Evolutionary conservation across 1,140 invertebrate species (phyloP).

Genomic region (Meloidogyne exigua): DNA sequence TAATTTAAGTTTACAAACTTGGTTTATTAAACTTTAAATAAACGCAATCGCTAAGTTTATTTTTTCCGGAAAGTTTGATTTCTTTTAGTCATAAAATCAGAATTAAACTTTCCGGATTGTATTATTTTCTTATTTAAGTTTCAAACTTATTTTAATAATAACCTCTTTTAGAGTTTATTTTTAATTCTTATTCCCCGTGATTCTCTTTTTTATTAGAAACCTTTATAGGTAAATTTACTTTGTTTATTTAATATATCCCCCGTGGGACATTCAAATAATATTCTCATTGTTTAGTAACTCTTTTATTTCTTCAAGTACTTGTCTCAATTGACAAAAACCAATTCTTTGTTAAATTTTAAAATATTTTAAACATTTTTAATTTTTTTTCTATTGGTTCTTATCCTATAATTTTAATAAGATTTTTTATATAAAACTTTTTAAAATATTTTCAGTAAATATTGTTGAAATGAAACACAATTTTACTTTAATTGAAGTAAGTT

Average conservation of each 20-base stretch:
- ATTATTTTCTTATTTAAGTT: too few species aligned
- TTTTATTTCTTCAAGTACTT: conserved; percentile 1
- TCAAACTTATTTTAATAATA: too few species aligned
- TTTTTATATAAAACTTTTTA: background rate
- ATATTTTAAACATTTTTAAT: background rate
- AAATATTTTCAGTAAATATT: background rate
- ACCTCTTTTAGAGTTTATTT: background rate
- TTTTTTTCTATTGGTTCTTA: background rate
- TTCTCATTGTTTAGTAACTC: background rate
- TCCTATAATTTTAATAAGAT: background rate
- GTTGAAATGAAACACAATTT: conserved; percentile 14
- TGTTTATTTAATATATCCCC: conserved; percentile 5
- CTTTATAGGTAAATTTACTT: background rate
- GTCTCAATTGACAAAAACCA: background rate
- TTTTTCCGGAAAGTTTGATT: background rate
- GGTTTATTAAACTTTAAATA: too few species aligned
- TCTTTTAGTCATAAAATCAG: too few species aligned
- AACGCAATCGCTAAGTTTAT: too few species aligned
- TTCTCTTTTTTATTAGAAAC: background rate
- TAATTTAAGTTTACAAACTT: too few species aligned
- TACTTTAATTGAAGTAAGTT: conserved; percentile 20
- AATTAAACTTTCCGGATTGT: too few species aligned
- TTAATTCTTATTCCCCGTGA: background rate
- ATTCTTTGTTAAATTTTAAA: background rate
- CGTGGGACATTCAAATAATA: background rate